A percentile compares a stretch with the other conserved stretches of the same genome.
phyloP scores from a whole-genome alignment of 2,797 vertebrate species.

The Oreochromis mossambicus region DNA sequence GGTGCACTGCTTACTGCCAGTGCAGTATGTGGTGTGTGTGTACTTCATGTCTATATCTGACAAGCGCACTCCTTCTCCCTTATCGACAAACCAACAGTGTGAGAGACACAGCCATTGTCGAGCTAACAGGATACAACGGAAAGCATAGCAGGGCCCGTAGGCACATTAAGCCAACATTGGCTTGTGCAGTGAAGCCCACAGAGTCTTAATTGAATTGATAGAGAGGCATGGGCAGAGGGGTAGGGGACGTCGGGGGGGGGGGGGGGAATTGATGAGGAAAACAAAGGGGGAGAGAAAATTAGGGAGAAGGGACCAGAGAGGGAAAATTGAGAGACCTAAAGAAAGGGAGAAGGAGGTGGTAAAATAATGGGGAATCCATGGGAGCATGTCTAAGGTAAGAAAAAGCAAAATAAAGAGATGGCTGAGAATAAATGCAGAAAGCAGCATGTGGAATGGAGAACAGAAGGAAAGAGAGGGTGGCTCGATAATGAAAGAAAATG shows the following conservation, averaged over 20 bases:
- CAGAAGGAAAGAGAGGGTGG: not conserved
- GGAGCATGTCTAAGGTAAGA: not conserved
- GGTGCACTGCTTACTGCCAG: not conserved
- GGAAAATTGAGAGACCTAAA: slow-evolving; percentile 26
- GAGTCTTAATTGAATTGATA: slow-evolving; percentile 67
- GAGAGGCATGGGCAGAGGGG: slow-evolving; percentile 39
- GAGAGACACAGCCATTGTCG: slow-evolving; percentile 39
- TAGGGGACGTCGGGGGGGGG: not conserved
- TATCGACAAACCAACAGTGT: slow-evolving; percentile 45
- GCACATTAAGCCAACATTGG: slow-evolving; percentile 62
- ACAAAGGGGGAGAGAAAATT: slow-evolving; percentile 27
- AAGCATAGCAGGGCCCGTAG: slow-evolving; percentile 31
- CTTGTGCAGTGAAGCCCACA: slow-evolving; percentile 61
- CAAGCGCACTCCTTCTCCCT: slow-evolving; percentile 22
- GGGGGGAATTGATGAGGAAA: slow-evolving; percentile 46
- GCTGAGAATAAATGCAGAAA: slow-evolving; percentile 9
- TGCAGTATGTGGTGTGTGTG: slow-evolving; percentile 6
- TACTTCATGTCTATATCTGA: slow-evolving; percentile 36
- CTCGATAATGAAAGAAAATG: slow-evolving; percentile 25
- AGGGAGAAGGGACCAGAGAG: not conserved
- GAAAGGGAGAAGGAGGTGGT: not conserved
- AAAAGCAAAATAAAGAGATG: slow-evolving; percentile 13
- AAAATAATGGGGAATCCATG: slow-evolving; percentile 14
- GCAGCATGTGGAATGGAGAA: not conserved
- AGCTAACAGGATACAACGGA: slow-evolving; percentile 58